These are phyloP conservation scores for Celastrina argiolus DNA, from an alignment of 2,888 invertebrate species.

Conservation along the genomic window DNA sequence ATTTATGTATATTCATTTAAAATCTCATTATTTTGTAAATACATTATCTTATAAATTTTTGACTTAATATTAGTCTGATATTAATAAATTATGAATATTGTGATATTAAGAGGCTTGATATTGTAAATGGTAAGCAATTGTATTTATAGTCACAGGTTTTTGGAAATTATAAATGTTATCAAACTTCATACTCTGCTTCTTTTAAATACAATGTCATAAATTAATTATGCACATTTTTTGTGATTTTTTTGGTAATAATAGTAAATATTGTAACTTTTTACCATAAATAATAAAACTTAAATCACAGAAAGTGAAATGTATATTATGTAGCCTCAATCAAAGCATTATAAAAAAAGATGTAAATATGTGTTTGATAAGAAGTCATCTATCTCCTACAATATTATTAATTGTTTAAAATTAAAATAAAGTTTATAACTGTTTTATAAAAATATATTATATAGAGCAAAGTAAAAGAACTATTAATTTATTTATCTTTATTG, in stretches of 20 bases:
- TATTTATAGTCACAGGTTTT: neutral
- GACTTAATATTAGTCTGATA: neutral
- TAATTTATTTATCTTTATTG: neutral
- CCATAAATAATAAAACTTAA: no score
- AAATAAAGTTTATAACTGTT: neutral
- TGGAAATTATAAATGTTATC: neutral
- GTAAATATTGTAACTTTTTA: no score
- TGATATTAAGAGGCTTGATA: constrained; percentile 16
- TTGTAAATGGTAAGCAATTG: neutral
- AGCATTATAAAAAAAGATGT: neutral
- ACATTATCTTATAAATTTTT: neutral
- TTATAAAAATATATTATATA: neutral
- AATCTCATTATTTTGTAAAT: neutral
- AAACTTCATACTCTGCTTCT: no score
- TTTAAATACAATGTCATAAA: no score
- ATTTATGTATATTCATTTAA: neutral
- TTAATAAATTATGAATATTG: neutral
- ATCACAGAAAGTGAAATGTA: neutral
- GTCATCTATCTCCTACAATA: no score
- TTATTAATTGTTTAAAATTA: neutral
- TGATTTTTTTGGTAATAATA: no score
- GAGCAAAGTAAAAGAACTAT: neutral
- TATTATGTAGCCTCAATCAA: neutral
- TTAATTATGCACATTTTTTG: no score
- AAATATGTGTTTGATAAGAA: neutral